phyloP scores from a whole-genome alignment of 2,888 invertebrate species.

The Eugnorisma glareosa region DNA sequence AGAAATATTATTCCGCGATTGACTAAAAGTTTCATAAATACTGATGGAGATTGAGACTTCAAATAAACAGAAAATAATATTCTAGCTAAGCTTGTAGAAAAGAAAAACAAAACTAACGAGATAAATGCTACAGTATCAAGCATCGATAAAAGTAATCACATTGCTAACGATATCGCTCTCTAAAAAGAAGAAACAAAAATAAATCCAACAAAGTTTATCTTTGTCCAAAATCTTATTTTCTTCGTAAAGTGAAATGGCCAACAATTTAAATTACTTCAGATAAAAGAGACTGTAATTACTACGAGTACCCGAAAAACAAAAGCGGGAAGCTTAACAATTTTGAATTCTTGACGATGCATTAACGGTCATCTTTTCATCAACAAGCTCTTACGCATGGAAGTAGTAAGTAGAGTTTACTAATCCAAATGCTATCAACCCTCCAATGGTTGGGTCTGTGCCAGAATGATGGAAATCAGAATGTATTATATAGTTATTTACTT shows the following conservation, averaged over 20 bases:
- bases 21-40: conserved; percentile 40
- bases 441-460: conserved; percentile 82
- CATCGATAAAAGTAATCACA: conserved; percentile 61
- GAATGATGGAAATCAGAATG: conserved; percentile 81
- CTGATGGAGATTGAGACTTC: conserved; percentile 26
- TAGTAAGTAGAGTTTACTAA: conserved; percentile 73
- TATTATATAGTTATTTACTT: conserved; percentile 79
- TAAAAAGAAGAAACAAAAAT: conserved; percentile 57
- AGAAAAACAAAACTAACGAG: conserved; percentile 34
- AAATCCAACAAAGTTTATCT: conserved; percentile 60
- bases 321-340: conserved; percentile 32
- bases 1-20: conserved; percentile 55
- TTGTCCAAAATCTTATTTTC: conserved; percentile 60
- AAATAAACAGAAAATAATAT: conserved; percentile 38
- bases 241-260: conserved; percentile 57
- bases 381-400: conserved; percentile 64
- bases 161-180: conserved; percentile 56
- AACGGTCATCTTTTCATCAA: conserved; percentile 33
- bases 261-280: conserved; percentile 58
- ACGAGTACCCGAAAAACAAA: conserved; percentile 41
- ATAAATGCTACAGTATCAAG: conserved; percentile 41
- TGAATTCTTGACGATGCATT: conserved; percentile 37
- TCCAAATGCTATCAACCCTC: conserved; percentile 69
- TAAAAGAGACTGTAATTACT: conserved; percentile 62
- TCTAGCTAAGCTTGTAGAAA: conserved; percentile 27